Percentiles rank a stretch among this genome's conserved stretches.
These are phyloP conservation scores for Oreochromis grahami DNA, from an alignment of 2,797 vertebrate genomes.

Conservation along the genomic window DNA sequence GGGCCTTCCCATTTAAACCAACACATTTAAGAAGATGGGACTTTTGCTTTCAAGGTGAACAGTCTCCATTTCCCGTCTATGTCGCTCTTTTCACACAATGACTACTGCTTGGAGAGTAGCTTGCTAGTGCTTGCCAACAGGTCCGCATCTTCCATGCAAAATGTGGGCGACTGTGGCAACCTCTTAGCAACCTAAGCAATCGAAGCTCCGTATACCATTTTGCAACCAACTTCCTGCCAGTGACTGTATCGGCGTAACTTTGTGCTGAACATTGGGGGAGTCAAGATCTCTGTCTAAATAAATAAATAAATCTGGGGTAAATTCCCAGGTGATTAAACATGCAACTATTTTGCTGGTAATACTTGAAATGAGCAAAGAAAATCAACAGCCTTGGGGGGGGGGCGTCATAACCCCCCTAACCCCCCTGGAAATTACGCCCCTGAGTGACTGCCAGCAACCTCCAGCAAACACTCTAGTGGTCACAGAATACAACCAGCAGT, in stretches of 20 bases:
- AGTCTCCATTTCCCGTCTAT: neutral
- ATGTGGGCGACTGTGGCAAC: neutral
- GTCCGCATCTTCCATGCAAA: neutral
- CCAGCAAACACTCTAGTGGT: neutral
- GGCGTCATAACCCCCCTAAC: neutral
- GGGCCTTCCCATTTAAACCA: neutral
- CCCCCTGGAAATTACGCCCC: neutral
- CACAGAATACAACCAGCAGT: no score
- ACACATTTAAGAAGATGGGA: neutral
- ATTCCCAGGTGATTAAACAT: neutral
- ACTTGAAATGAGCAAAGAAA: neutral
- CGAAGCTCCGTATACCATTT: neutral
- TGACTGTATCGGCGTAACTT: neutral
- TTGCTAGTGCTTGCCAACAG: neutral
- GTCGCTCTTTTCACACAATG: neutral
- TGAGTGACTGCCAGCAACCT: neutral
- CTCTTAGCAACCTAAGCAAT: neutral
- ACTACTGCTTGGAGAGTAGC: neutral
- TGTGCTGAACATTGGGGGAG: neutral
- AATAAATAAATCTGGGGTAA: neutral
- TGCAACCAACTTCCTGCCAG: neutral
- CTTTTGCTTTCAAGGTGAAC: neutral
- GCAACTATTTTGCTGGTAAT: neutral
- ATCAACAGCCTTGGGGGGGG: accelerated
- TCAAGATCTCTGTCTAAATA: neutral